Evolutionary conservation across 2,888 invertebrate species (phyloP).

Genomic region (Sesamia inferens): DNA sequence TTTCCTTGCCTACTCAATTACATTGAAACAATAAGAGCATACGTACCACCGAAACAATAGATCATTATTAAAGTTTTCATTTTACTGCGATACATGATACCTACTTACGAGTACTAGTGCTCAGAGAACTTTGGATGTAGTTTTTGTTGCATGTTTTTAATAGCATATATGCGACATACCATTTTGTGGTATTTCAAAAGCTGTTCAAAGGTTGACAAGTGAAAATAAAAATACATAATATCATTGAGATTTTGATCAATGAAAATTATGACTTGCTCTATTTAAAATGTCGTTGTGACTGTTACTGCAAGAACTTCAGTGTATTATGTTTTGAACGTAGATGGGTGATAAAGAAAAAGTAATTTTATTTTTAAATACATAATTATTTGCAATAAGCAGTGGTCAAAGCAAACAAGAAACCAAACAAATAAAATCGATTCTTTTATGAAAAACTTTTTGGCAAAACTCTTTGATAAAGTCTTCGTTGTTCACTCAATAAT

Average conservation of each 20-base stretch:
- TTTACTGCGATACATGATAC: conserved; percentile 42
- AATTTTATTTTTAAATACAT: background rate
- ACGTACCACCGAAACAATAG: conserved; percentile 59
- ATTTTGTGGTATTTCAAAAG: background rate
- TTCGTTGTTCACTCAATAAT: conserved; percentile 34
- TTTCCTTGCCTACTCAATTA: conserved; percentile 63
- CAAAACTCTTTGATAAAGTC: conserved; percentile 17
- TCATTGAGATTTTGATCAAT: background rate
- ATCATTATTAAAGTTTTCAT: conserved; percentile 57
- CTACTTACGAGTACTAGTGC: background rate
- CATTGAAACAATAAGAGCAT: conserved; percentile 61
- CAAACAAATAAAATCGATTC: background rate
- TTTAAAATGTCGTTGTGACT: background rate
- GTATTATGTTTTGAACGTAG: background rate
- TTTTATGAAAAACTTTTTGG: background rate
- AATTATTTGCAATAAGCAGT: background rate
- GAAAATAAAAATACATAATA: no score
- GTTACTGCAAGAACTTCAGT: background rate
- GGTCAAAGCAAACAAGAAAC: background rate
- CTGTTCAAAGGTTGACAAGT: background rate
- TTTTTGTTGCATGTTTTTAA: background rate
- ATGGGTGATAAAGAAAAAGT: no score
- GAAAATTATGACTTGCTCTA: background rate
- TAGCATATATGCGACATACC: background rate
- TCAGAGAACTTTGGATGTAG: conserved; percentile 23